These are phyloP conservation scores for Rissa tridactyla DNA, from an alignment of 2,113 vertebrate genomes.

Conservation along the genomic window DNA sequence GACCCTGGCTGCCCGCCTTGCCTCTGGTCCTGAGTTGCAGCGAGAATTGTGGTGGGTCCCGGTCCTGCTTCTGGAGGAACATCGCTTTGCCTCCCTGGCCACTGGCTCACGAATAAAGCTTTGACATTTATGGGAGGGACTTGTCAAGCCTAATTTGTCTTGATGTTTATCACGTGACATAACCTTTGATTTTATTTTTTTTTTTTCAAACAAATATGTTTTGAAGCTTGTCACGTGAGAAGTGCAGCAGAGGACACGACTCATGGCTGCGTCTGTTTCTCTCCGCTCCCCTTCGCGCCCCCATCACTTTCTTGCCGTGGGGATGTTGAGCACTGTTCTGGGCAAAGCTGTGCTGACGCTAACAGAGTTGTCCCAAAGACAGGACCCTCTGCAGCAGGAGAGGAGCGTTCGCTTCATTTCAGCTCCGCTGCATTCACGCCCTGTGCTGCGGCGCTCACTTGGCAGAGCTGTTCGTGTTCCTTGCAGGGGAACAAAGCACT, in stretches of 20 bases:
- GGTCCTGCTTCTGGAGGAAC: not conserved
- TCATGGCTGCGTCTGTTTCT: not conserved
- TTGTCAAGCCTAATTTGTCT: not conserved
- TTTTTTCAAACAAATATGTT: not conserved
- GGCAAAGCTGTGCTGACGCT: not conserved
- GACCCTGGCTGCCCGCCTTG: too few relatives aligned
- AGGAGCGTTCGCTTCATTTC: not conserved
- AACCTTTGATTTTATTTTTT: not conserved
- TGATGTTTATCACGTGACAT: not conserved
- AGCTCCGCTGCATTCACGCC: not conserved
- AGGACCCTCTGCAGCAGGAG: not conserved
- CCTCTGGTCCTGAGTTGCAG: not conserved
- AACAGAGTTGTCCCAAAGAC: not conserved
- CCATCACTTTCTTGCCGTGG: fast-evolving
- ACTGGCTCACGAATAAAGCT: not conserved
- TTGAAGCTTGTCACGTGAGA: not conserved
- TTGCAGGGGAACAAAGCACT: not conserved
- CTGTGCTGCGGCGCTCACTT: not conserved
- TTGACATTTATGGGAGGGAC: not conserved
- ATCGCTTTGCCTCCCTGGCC: not conserved
- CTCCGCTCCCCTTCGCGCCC: not conserved
- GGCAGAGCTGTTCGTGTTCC: not conserved
- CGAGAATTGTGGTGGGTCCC: not conserved
- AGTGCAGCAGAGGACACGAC: not conserved
- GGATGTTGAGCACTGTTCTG: not conserved